Evolutionary conservation across 2,113 vertebrate species (phyloP).

Genomic region (Ondatra zibethicus): DNA sequence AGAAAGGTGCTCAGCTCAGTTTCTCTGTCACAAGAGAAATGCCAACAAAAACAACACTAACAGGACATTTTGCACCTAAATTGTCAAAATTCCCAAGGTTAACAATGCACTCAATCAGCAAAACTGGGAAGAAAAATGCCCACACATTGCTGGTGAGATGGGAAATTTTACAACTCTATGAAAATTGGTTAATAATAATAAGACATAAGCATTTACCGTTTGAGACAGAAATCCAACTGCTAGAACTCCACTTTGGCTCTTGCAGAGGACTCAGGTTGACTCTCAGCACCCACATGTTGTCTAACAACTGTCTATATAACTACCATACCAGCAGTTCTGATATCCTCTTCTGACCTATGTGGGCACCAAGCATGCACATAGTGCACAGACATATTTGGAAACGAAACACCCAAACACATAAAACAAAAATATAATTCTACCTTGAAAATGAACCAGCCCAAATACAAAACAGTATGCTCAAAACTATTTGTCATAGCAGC

Average conservation of each 20-base stretch:
- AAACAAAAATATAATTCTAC: not conserved
- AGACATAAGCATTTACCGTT: not conserved
- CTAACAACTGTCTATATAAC: not conserved
- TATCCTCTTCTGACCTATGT: not conserved
- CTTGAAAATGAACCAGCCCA: not conserved
- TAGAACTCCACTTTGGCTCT: not conserved
- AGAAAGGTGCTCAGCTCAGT: not conserved
- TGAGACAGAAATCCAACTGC: not conserved
- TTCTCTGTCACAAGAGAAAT: constrained; percentile 14
- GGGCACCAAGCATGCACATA: not conserved
- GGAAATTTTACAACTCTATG: not conserved
- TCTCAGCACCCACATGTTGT: not conserved
- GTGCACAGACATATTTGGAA: not conserved
- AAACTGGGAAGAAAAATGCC: not conserved
- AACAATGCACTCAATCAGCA: not conserved
- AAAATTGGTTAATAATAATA: not conserved
- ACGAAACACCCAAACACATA: not conserved
- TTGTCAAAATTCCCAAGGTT: not conserved
- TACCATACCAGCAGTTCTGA: not conserved
- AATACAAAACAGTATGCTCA: not conserved
- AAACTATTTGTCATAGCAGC: not conserved
- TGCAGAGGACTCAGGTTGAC: not conserved
- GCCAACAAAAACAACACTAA: not conserved
- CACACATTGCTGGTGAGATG: not conserved
- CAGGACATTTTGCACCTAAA: not conserved